Base-by-base conservation (phyloP, 2,113 vertebrate species). In the Pseudopipra pipra region DNA sequence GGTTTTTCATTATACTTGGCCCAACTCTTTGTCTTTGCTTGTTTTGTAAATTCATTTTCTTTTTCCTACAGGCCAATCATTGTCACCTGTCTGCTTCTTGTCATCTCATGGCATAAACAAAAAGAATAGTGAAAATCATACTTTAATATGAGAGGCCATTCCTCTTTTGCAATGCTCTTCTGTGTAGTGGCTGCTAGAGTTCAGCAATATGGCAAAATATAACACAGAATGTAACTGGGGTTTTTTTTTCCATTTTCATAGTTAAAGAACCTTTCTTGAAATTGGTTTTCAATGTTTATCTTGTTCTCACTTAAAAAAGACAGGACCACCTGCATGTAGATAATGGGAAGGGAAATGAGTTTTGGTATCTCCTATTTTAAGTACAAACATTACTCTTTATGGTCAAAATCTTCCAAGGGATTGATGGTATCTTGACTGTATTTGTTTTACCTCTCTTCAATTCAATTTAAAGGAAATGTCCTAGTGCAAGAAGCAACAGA, bases 211-310 rank as follows among this genome's bases (percentile, higher is more conserved):
- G 44, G 75, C 9, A 41, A 84, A 89, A 52, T 1, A 31, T n/a
- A 77, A 59, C 6, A 56, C 14, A 58, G 27, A 71, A 54, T 46
- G 35, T 31, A 82, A 31, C 19, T n/a, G 5, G 2, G 8, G 0
- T 0, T 33, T 77, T 77, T 73, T 17, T 47, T 81, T 80, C 81
- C 1, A 74, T 81, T 87, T 94, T 86, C 14, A 37, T 56, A 68
- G 39, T 33, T 83, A 74, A 71, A 90, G 17, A 65, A 81, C 18
- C 13, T 88, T 87, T 68, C 35, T 65, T 84, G 28, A 88, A 94
- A 96, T 90, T 72, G 35, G 11, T 81, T 94, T 90, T 66, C 28
- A 54, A 75, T 85, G 28, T 80, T 96, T 93, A 72, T 87, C 85
- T 88, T 81, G 8, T 67, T 86, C 44, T 86, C 15, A 39, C n/a